Base-by-base conservation (phyloP, 2,797 vertebrate genomes). In the Rhadinocentrus ornatus region DNA sequence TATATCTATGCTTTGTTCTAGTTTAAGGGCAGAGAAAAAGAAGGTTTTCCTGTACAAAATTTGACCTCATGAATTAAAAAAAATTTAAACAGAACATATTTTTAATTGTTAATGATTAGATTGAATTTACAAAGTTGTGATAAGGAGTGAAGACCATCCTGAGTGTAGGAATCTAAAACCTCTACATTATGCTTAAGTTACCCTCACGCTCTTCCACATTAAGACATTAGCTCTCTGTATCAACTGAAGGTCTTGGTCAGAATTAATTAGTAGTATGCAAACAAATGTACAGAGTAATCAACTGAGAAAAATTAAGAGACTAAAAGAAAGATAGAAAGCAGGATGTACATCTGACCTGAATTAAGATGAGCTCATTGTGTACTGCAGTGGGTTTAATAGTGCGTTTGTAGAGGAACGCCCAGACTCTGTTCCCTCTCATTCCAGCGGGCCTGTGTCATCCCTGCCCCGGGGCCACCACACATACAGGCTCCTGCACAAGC, bases 311-410 rank as follows among this genome's bases (percentile, higher is more conserved):
- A 75, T 63, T 56, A 59, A 63, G 58, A 69, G 52, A 78, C 57
- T 68, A 70, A 84, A 58, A 61, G 62, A 76, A 69, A 75, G 61
- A 68, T 69, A 82, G 68, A 93, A 88, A 81, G 91, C 90, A 92
- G 92, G 89, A 94, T 91, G 93, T 95, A 94, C 95, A 95, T 95
- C 94, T 96, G 94, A 95, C 91, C 94, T 95, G 93, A 95, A 95
- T 95, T 95, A 95, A 91, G 93, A 94, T 95, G 95, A 96, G 93
- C 94, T 96, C 94, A 95, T 95, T 94, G 94, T 95, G 93, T 95
- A 95, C 92, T 92, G 93, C 90, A 87, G 87, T 88, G 88, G 93
- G 92, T 95, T 95, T 94, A 95, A 95, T 94, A 94, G 94, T 93
- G 94, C 93, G 85, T 94, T 94, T 93, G 92, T 90, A 91, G 91